phyloP scores from a whole-genome alignment of 2,888 invertebrate genomes.

The Ichneumoninae sp. region DNA sequence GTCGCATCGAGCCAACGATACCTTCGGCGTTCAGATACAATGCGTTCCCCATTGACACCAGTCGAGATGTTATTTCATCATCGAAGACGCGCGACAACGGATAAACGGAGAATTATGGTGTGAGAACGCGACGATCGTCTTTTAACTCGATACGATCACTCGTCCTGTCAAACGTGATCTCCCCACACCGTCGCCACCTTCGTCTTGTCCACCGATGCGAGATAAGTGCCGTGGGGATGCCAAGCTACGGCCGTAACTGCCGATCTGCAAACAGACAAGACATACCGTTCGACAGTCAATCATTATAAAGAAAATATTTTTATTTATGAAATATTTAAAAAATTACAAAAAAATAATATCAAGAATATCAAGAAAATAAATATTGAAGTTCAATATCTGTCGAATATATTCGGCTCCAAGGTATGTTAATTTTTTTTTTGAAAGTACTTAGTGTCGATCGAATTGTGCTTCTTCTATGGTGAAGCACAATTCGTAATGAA shows the following conservation, averaged over 20 bases:
- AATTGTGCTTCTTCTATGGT: too few species aligned
- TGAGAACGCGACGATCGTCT: constrained; percentile 62
- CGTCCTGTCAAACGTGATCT: constrained; percentile 85
- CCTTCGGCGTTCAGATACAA: constrained; percentile 18
- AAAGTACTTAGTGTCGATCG: too few species aligned
- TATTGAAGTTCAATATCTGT: too few species aligned
- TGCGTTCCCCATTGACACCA: constrained; percentile 10
- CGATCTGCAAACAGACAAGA: constrained; percentile 86
- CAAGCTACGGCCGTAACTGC: constrained; percentile 95
- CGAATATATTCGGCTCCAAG: too few species aligned
- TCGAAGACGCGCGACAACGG: constrained; percentile 11
- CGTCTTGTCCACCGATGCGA: constrained; percentile 93
- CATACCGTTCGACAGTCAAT: neutral
- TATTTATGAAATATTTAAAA: neutral
- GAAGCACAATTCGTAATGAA: too few species aligned
- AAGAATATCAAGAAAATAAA: neutral
- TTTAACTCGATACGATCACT: constrained; percentile 72
- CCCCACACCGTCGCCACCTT: constrained; percentile 94
- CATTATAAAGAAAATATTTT: neutral
- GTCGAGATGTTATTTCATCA: constrained; percentile 1
- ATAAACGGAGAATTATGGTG: constrained; percentile 48
- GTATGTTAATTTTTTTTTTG: too few species aligned
- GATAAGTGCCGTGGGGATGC: constrained; percentile 92
- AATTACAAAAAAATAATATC: neutral
- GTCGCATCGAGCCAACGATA: constrained; percentile 35